A percentile compares a stretch with the other conserved stretches of the same genome.
Evolutionary conservation across 2,888 invertebrate species (phyloP).

Genomic region (Perithous albicinctus): DNA sequence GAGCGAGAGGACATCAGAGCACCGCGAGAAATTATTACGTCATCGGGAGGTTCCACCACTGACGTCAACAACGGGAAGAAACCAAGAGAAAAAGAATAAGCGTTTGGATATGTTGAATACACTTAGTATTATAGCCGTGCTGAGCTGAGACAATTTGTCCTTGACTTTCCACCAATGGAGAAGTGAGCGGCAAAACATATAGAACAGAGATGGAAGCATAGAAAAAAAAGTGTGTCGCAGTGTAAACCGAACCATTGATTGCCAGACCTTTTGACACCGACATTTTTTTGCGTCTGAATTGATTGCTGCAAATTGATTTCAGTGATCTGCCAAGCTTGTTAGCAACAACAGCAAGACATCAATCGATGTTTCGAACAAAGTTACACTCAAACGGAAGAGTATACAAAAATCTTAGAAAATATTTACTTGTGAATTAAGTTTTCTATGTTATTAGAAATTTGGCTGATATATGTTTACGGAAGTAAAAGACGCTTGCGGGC

Average conservation of each 20-base stretch:
- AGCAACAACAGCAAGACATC: not conserved
- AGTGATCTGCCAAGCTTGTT: not conserved
- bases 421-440: not conserved
- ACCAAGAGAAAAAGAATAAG: constrained; percentile 12
- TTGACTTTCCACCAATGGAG: constrained; percentile 37
- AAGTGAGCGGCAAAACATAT: constrained; percentile 16
- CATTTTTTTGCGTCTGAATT: not conserved
- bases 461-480: not conserved
- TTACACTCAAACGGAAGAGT: not conserved
- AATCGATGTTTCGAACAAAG: not conserved
- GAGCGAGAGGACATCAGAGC: constrained; percentile 40
- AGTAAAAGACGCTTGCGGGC: not conserved
- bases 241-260: constrained; percentile 16
- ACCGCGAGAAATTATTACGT: constrained; percentile 43
- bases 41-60: constrained; percentile 16
- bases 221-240: not conserved
- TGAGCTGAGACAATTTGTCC: constrained; percentile 47
- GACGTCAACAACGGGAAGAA: constrained; percentile 47
- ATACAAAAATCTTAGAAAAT: not conserved
- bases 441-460: not conserved
- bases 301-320: not conserved
- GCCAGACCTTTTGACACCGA: constrained; percentile 6
- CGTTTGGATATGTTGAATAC: constrained; percentile 3
- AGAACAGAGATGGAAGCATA: too few species aligned
- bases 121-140: not conserved